Evolutionary conservation across 92 coral and sea anemone genomes (phyloP).

Genomic region (Ricordea florida): DNA sequence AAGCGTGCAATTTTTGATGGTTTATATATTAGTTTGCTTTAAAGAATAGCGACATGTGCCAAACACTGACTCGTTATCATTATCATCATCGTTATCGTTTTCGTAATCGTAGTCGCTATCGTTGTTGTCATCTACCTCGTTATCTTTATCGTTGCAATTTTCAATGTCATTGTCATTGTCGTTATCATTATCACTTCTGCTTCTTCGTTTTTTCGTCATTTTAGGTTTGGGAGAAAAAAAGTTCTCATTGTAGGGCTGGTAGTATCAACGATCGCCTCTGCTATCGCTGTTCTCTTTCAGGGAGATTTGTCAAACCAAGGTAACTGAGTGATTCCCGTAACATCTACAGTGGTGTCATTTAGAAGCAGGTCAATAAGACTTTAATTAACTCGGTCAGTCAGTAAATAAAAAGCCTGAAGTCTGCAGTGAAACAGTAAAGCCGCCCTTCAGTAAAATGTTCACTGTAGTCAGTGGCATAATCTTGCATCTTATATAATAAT

Average conservation of each 20-base stretch:
- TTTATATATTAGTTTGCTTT: too few species aligned
- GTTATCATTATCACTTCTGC: neutral
- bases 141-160: neutral
- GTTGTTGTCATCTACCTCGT: neutral
- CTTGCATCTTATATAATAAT: too few species aligned
- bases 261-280: slow-evolving; percentile 28
- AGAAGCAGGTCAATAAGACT: neutral
- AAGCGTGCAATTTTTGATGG: too few species aligned
- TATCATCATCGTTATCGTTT: too few species aligned
- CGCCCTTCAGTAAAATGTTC: too few species aligned
- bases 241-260: slow-evolving; percentile 51
- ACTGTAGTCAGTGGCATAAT: too few species aligned
- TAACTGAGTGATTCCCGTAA: neutral
- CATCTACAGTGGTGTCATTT: neutral
- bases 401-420: too few species aligned
- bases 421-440: too few species aligned
- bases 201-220: too few species aligned
- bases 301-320: slow-evolving; percentile 32
- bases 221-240: slow-evolving; percentile 64
- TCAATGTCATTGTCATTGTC: neutral
- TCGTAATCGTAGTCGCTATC: too few species aligned
- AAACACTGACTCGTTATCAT: too few species aligned
- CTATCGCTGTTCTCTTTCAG: slow-evolving; percentile 55
- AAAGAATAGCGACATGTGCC: too few species aligned
- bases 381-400: neutral